Conservation (phyloP, 1,140 invertebrate genomes). For the Paraescarpia echinospica region DNA sequence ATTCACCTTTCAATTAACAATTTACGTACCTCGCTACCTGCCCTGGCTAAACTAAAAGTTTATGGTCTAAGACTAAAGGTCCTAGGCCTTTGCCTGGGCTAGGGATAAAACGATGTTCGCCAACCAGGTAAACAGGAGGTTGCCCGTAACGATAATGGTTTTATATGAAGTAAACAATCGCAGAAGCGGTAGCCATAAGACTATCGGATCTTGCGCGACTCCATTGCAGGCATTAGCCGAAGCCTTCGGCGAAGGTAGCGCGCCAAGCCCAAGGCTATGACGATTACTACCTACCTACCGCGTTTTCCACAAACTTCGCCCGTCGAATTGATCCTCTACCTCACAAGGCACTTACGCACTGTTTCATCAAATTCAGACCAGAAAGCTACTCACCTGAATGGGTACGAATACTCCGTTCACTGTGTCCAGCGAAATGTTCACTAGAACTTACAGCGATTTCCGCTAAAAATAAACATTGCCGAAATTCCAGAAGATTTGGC, state of each 20-base stretch:
- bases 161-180: not conserved
- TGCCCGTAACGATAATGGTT: not conserved
- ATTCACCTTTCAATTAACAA: too few relatives aligned
- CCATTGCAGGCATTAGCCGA: not conserved
- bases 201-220: not conserved
- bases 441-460: not conserved
- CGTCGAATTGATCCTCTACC: not conserved
- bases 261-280: not conserved
- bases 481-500: not conserved
- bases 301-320: not conserved
- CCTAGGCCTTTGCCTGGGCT: too few relatives aligned
- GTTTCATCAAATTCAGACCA: not conserved
- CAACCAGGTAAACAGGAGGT: not conserved
- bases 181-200: not conserved
- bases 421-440: not conserved
- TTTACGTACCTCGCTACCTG: too few relatives aligned
- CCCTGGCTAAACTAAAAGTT: too few relatives aligned
- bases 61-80: too few relatives aligned
- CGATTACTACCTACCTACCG: not conserved
- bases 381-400: not conserved
- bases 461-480: not conserved
- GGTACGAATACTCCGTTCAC: not conserved
- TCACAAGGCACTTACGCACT: not conserved
- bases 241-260: not conserved
- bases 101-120: not conserved